phyloP scores from a whole-genome alignment of 2,888 invertebrate genomes.

The Sarcophaga subvicina region DNA sequence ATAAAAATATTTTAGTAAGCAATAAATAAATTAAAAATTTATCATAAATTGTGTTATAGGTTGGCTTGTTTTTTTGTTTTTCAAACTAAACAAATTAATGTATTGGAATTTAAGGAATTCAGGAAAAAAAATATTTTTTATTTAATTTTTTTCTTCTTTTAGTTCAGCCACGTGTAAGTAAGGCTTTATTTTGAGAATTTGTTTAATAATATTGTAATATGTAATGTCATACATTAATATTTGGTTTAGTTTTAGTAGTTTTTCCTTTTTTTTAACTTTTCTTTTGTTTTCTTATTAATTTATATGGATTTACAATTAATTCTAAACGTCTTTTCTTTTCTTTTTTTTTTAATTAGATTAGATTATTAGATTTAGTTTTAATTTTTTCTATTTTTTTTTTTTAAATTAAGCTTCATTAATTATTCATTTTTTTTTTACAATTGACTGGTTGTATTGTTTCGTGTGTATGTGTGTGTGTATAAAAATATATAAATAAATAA shows the following conservation, averaged over 20 bases:
- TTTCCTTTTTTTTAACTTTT: constrained; percentile 5
- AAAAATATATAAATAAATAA: constrained; percentile 15
- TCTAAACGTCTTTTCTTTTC: constrained; percentile 32
- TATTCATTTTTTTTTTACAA: neutral
- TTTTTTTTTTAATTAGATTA: constrained; percentile 22
- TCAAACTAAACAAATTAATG: neutral
- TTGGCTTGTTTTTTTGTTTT: neutral
- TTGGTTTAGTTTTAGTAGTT: constrained; percentile 52
- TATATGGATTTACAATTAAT: constrained; percentile 38
- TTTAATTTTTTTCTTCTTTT: neutral
- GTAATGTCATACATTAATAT: constrained; percentile 66
- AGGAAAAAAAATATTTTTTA: neutral
- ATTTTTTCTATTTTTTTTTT: constrained; percentile 9
- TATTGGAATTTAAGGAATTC: neutral
- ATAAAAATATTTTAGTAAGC: neutral
- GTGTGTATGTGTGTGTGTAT: neutral
- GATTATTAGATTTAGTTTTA: constrained; percentile 14
- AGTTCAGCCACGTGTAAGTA: neutral
- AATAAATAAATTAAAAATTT: neutral
- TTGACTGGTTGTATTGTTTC: neutral
- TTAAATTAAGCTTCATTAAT: constrained; percentile 20
- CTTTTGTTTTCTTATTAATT: neutral
- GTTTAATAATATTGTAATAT: constrained; percentile 48
- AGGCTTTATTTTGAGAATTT: neutral
- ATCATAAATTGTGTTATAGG: no score